Conservation (phyloP, 2,113 vertebrate genomes). For the Mobula birostris region DNA sequence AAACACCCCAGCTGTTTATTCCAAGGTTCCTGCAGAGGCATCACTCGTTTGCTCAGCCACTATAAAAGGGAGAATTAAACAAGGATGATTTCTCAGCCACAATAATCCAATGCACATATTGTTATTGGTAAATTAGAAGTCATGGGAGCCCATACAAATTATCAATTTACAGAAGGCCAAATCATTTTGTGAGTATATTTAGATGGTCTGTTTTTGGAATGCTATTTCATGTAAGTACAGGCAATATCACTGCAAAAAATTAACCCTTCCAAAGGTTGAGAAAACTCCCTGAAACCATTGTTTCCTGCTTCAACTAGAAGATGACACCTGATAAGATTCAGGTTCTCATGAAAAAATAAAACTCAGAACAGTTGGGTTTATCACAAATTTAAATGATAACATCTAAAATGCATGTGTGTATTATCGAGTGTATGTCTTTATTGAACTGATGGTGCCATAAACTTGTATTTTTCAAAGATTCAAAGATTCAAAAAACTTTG, state of each 20-base stretch:
- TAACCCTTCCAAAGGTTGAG: not conserved
- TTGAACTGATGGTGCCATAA: not conserved
- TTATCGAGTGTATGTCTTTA: not conserved
- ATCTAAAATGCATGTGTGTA: not conserved
- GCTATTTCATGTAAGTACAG: not conserved
- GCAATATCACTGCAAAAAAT: not conserved
- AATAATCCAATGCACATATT: not conserved
- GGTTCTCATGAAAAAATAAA: not conserved
- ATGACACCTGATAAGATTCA: not conserved
- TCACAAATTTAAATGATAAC: not conserved
- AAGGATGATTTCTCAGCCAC: not conserved
- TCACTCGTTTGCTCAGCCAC: not conserved
- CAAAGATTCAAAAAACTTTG: too few species aligned
- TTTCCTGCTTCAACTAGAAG: not conserved
- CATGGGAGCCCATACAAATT: not conserved
- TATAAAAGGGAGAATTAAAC: not conserved
- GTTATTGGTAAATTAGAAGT: not conserved
- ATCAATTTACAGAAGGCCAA: not conserved
- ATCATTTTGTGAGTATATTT: not conserved
- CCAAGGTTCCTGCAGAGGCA: not conserved
- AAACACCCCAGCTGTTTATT: not conserved
- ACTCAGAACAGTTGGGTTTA: not conserved
- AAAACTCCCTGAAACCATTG: not conserved
- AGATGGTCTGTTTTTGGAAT: not conserved
- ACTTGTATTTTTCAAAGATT: not conserved